Base-by-base conservation (phyloP, 2,113 vertebrate species). In the Cryptoleucopteryx plumbea region DNA sequence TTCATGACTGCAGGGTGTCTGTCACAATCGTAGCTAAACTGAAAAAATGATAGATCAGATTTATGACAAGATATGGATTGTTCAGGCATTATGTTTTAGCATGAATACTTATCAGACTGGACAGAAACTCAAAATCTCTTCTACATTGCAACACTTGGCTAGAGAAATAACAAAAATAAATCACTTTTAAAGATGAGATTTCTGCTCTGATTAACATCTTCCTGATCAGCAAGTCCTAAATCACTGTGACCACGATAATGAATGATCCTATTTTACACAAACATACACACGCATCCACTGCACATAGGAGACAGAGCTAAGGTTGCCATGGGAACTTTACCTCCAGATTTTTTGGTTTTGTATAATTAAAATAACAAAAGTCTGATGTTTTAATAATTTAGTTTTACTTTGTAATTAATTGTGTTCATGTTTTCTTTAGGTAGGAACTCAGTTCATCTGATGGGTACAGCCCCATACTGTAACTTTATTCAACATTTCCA, bases 311-410 rank as follows among this genome's bases (percentile, higher is more conserved):
- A 74, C 16, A 67, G 61, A 86, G 36, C 40, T 74, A 80, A 83
- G 73, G 79, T 92, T 92, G 91, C 68, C 86, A 94, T 85, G 73
- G 90, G 59, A 96, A 91, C 63, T 25, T 87, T 72, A 83, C 53
- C 18, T 87, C 40, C 68, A 94, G 72, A 82, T 36, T 88, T 96
- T 96, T 91, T 48, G 6, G 34, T 16, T 82, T 92, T 63, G 15
- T 88, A n/a, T 59, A 88, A 95, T 70, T 91, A 87, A 90, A 96
- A 82, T 66, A 90, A 82, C 16, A 79, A 38, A 74, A 82, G 7
- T 20, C 29, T 15, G 71, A 58, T 25, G 34, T 62, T 81, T 65
- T 26, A 93, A 62, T 80, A 43, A 85, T 84, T 95, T 83, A 38
- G 4, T 45, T 95, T 85, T 77, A 59, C 32, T 32, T 75, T 80